Conservation (phyloP, 2,113 vertebrate species). For the Neoarius graeffei region DNA sequence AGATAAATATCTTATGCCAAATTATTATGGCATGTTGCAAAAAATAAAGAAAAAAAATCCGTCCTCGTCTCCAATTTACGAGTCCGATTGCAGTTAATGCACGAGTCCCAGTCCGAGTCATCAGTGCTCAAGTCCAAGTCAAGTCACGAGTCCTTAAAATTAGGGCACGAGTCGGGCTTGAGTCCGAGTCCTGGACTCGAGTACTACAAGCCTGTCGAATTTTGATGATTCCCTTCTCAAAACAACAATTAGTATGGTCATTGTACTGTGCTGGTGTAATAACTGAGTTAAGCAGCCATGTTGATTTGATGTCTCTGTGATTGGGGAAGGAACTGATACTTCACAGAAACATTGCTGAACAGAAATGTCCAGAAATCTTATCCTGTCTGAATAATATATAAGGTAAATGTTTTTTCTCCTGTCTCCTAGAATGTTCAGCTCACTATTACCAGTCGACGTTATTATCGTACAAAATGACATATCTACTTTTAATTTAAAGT, state of each 20-base stretch:
- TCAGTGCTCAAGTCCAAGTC: too few species aligned
- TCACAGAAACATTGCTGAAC: not conserved
- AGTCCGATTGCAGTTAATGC: too few species aligned
- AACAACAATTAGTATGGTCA: not conserved
- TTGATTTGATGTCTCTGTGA: not conserved
- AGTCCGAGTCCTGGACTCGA: too few species aligned
- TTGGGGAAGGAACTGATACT: not conserved
- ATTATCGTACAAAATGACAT: not conserved
- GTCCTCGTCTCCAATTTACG: too few species aligned
- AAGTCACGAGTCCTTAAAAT: too few species aligned
- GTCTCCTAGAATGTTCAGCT: not conserved
- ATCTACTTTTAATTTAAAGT: not conserved
- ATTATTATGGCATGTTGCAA: too few species aligned
- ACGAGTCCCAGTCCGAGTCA: too few species aligned
- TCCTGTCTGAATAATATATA: not conserved
- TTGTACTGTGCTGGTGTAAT: not conserved
- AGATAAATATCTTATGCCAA: too few species aligned
- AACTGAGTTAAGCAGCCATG: not conserved
- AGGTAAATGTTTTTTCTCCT: not conserved
- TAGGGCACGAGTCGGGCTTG: too few species aligned
- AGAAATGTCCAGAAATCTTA: not conserved
- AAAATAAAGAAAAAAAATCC: too few species aligned
- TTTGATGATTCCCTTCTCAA: not conserved
- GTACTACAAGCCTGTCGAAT: not conserved
- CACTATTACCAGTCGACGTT: not conserved